A percentile compares a stretch with the other conserved stretches of the same genome.
Evolutionary conservation across 2,113 vertebrate species (phyloP).

Genomic region (Ictalurus punctatus): DNA sequence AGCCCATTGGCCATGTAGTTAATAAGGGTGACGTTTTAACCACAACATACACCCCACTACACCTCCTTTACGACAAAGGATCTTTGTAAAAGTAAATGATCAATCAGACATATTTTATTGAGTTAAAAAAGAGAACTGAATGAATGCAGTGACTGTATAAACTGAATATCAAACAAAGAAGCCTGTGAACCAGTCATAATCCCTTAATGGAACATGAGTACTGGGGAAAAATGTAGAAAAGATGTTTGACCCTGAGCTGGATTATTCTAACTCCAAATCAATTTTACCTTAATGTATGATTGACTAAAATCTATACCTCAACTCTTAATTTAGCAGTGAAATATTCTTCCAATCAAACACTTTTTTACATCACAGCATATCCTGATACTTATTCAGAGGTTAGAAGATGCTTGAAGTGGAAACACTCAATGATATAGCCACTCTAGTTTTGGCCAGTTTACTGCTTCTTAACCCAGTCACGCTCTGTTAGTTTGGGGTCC

Average conservation of each 20-base stretch:
- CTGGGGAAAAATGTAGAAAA: neutral
- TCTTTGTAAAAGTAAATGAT: neutral
- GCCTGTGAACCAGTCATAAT: neutral
- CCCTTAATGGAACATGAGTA: neutral
- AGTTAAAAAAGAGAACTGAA: neutral
- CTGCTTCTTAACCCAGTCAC: neutral
- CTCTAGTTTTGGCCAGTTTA: neutral
- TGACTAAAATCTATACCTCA: neutral
- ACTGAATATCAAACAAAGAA: neutral
- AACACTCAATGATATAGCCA: constrained; percentile 66
- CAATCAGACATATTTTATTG: neutral
- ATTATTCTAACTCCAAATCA: neutral
- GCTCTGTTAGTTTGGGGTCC: constrained; percentile 9
- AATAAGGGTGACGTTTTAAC: too few relatives aligned
- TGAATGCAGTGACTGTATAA: neutral
- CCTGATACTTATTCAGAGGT: constrained; percentile 82
- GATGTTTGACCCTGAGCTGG: neutral
- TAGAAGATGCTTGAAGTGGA: constrained; percentile 76
- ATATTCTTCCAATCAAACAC: neutral
- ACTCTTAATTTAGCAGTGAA: neutral
- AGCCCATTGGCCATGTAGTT: too few relatives aligned
- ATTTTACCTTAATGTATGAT: too few relatives aligned
- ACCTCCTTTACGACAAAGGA: neutral
- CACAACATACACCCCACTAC: too few relatives aligned
- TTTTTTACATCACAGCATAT: constrained; percentile 72